These are phyloP conservation scores for Trematomus bernacchii DNA, from an alignment of 2,797 vertebrate species.

Conservation along the genomic window DNA sequence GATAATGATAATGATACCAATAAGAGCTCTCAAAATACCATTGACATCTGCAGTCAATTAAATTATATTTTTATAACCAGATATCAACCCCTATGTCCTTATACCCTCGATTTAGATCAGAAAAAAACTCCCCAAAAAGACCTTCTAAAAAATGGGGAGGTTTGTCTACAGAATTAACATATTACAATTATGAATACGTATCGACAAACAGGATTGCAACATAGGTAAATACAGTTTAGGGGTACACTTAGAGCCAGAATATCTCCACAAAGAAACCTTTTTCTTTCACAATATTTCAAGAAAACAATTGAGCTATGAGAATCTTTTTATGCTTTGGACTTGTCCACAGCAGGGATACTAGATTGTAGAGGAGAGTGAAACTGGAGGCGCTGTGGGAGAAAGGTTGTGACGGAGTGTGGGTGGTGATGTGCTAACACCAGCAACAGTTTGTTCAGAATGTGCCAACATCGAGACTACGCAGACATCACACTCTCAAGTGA, in stretches of 20 bases:
- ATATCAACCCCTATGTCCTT: not conserved
- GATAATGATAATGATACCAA: not conserved
- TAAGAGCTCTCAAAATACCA: not conserved
- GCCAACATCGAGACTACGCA: constrained; percentile 3
- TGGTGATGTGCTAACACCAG: constrained; percentile 40
- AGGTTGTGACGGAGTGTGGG: constrained; percentile 22
- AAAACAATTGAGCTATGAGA: not conserved
- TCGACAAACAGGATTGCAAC: not conserved
- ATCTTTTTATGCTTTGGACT: constrained; percentile 5
- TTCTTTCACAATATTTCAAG: constrained; percentile 21
- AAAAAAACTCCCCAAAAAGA: not conserved
- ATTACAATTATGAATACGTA: not conserved
- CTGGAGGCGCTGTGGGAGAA: constrained; percentile 7
- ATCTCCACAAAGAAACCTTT: constrained; percentile 2
- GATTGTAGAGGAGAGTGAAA: constrained; percentile 24
- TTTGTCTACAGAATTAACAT: not conserved
- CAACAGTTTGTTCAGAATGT: constrained; percentile 10
- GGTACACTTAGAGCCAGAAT: too few relatives aligned
- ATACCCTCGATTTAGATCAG: not conserved
- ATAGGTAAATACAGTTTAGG: not conserved
- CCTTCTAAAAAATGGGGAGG: too few relatives aligned
- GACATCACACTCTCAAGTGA: constrained; percentile 18
- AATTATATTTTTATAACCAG: not conserved
- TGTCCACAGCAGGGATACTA: constrained; percentile 12
- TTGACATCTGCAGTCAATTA: not conserved